Base-by-base conservation (phyloP, 2,888 invertebrate genomes). In the Carcina quercana region DNA sequence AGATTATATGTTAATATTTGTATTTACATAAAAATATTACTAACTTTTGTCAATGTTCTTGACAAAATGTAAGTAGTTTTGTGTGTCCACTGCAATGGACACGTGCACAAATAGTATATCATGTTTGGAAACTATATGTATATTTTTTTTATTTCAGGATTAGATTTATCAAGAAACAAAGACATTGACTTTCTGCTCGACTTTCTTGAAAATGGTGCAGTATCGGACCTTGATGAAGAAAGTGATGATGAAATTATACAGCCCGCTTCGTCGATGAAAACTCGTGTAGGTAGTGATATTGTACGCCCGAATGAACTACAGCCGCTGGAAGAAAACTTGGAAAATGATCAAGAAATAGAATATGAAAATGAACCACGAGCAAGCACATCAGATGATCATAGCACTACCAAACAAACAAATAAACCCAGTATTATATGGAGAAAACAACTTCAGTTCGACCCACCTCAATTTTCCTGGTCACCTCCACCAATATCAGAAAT, bases 211-310 rank as follows among this genome's bases (percentile, higher is more conserved):
- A 32, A 32, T 32, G 27, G 21, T 2, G 14, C 13, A 14, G 3
- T 32, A 17, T 32, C 32, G 5, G 32, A 32, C 14, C 2, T 32
- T 11, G 32, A 32, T 14, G 32, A 32, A 21, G 32, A 32, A 21
- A 32, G 31, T 26, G 31, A 31, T 12, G 31, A 31, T 13, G 31
- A 31, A 31, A 25, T 32, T 32, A n/a, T 27, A 21, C 32, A 32
- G 11, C 2, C 6, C 2, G 6, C 12, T 3, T 12, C 24, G 6
- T 2, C 2, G 6, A 24, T 2, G 2, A 24, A 3, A 11, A 6
- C 6, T 24, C 12, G 24, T 3, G 5, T 24, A 12, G 24, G 24
- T 6, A 24, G 24, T 11, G 24, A 24, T 11, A 24, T 24, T 11
- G 12, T 12, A 24, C 24, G 6, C 6, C 24, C 24, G 2, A 24